Base-by-base conservation (phyloP, 2,888 invertebrate species). In the Chloroclystis v-ata region DNA sequence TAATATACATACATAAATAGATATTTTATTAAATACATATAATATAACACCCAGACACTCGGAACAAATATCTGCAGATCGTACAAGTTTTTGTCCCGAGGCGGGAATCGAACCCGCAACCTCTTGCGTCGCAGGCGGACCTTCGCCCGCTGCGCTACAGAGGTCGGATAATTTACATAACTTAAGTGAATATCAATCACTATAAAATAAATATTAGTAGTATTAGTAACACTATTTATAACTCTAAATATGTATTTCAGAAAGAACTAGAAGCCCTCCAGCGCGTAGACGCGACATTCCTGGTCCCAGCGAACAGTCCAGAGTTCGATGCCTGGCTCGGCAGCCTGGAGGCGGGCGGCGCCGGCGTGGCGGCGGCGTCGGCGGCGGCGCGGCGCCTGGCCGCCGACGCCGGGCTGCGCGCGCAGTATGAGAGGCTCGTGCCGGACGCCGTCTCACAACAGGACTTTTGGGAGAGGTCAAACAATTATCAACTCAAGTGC, bases 401-500 rank as follows among this genome's bases (percentile, higher is more conserved):
- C 1, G 39, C 69, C 20, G 80, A 65, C 30, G 89, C 90, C 0
- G 74, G 90, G 47, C 82, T 93, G 14, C 82, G 89, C 50, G 76
- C 88, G 7, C 89, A 92, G 62, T 92, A 92, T 11, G 35, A 10
- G 38, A 90, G 89, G 63, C 84, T 95, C 50, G 95, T 95, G 60
- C 92, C 93, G 3, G 89, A 90, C 43, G 89, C 90, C 33, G 93
- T 95, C 10, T 88, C 92, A 1, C 92, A 94, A 63, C 90, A 91
- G 12, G 89, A 92, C 52, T 96, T 95, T 78, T 96, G 95, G 95
- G 92, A 93, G 69, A 89, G 95, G 91, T 91, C n/a, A n/a, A n/a
- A n/a, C n/a, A n/a, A n/a, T n/a, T n/a, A n/a, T n/a, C n/a, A n/a
- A n/a, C n/a, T n/a, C n/a, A n/a, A n/a, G n/a, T n/a, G n/a, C n/a